Base-by-base conservation (phyloP, 2,797 vertebrate genomes). In the Xiphophorus birchmanni region DNA sequence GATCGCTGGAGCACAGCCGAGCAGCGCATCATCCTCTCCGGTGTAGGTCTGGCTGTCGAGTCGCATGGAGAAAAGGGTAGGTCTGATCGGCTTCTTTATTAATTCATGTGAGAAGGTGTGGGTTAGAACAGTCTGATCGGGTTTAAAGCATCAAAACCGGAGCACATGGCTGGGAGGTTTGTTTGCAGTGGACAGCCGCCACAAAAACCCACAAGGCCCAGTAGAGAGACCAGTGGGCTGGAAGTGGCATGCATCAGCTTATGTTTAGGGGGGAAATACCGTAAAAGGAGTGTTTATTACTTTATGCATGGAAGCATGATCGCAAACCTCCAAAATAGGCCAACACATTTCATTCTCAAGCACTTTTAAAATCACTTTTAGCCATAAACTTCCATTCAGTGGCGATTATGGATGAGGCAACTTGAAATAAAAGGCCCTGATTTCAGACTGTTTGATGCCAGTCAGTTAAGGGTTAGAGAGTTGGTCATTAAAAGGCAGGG, bases 11-110 rank as follows among this genome's bases (percentile, higher is more conserved):
- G 90, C 37, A 29, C 88, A 91, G 86, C 92, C 88, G 87, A 89
- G 91, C 90, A 79, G 91, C 78, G 92, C 94, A 93, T 94, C 95
- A 89, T 89, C 92, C 85, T 93, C 92, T 84, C 91, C 88, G 92
- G 92, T 77, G 92, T 85, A 80, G 91, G 90, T 91, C 93, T 92
- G 94, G 93, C 95, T 94, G 93, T 93, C 92, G 93, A 94, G 92
- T 84, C 95, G 95, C 95, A 96, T 96, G 96, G 96, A 96, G 92
- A 96, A 96, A 94, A 95, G 96, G 96, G 96, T 96, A 96, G 76
- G 94, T 93, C 81, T 82, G 88, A 81, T 87, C 50, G 17, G 40
- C 26, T 45, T 72, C 74, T 83, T 42, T 74, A 21, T 67, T 32
- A 65, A 45, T 78, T 58, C 52, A 3, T 52, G 23, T 45, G 5